Evolutionary conservation across 2,888 invertebrate genomes (phyloP), one percentile per base, ranked within the genome.

Genomic region (Gastrophysa polygoni): DNA sequence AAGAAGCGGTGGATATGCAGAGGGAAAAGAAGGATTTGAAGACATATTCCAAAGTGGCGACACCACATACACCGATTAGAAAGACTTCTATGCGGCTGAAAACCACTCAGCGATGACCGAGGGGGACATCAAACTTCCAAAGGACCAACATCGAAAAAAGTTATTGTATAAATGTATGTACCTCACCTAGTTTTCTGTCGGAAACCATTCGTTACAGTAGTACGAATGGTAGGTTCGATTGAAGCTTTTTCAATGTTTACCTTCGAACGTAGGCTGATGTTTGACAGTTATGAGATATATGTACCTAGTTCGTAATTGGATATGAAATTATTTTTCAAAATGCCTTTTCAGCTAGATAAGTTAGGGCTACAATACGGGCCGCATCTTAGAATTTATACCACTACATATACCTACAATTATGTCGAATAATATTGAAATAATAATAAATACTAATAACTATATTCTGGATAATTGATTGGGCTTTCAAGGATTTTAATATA

Each of bases 11-110:
- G 78, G 6, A 77, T 34, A 57, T 63, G 20, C 55, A 64, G 51
- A 60, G 56, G 50, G 61, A 38, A 70, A 68, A 75, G 54, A 68
- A 65, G 38, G 43, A 21, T n/a, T n/a, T 43, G 43, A 28, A 54
- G 28, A 24, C 54, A 1, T 17, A 54, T 65, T 81, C 61, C 54
- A 70, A 63, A 58, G 60, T 51, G n/a, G n/a, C 59, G 11, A 21
- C 52, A 5, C 14, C 51, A n/a, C 51, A 29, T 8, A 24, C 57
- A n/a, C 59, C 49, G 21, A 28, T 57, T 32, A 73, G 79, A 21
- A 78, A 76, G 57, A 82, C 82, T 51, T 77, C 81, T 17, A 78
- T 82, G n/a, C 77, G 86, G 61, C 73, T 87, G 70, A 82, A 86
- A 64, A 85, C 85, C 73, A 82, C 85, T 71, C 71, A 76, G 63